These are phyloP conservation scores for Hipposideros armiger DNA, from an alignment of 2,113 vertebrate genomes.

Conservation along the genomic window DNA sequence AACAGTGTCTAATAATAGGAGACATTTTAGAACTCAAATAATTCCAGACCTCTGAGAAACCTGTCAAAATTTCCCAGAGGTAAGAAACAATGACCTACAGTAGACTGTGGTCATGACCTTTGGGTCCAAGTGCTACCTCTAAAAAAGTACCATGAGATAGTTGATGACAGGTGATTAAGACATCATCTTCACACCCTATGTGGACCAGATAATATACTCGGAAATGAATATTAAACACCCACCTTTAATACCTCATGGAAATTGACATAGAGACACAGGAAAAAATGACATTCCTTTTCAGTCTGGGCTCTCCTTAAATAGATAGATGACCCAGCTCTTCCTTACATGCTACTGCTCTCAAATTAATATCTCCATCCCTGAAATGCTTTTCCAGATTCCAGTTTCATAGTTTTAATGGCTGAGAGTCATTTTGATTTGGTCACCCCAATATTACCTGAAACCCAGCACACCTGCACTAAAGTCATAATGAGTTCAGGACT, in stretches of 20 bases:
- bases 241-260: neutral
- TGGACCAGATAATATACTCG: neutral
- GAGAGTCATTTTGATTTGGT: neutral
- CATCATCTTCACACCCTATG: neutral
- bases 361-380: neutral
- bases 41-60: constrained; percentile 63
- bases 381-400: neutral
- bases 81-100: constrained; percentile 45
- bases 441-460: neutral
- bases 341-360: neutral
- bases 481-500: neutral
- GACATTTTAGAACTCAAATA: constrained; percentile 42
- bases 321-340: neutral
- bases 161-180: constrained; percentile 65
- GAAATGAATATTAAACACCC: constrained; percentile 53
- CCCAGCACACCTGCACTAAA: neutral
- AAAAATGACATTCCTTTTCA: neutral
- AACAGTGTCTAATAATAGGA: constrained; percentile 58
- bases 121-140: constrained; percentile 36
- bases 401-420: neutral
- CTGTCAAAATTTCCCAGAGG: constrained; percentile 59
- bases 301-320: neutral
- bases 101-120: constrained; percentile 21
- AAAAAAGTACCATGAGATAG: constrained; percentile 1
- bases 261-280: neutral